Evolutionary conservation across 2,113 vertebrate genomes (phyloP), one percentile per base, ranked within the genome.

Genomic region (Thinocorus orbignyianus): DNA sequence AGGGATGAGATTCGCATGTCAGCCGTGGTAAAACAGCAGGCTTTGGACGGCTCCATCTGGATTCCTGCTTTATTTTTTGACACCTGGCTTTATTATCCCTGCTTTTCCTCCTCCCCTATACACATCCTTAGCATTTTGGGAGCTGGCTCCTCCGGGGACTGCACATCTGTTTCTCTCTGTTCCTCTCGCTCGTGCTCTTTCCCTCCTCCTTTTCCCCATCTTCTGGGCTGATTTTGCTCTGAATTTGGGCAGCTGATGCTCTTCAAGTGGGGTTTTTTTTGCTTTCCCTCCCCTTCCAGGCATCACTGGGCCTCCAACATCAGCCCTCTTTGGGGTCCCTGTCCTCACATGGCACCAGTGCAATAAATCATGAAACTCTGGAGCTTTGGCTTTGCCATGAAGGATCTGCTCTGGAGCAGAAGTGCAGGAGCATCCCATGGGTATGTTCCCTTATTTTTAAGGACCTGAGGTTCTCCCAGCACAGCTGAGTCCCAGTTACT

Each of bases 1-100:
- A 88, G 89, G 68, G 69, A 73, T 31, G 72, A 79, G 76, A 73
- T 80, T 44, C 2, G 0, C 31, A 1, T 5, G 4, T 94, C 92
- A 41, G 6, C 30, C 11, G 0, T 68, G 10, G 86, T 68, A 25
- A 2, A 83, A 13, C 88, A 48, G 86, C 82, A 26, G 94, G 92
- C 39, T 58, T 52, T 39, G 93, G 88, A 88, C 8, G 44, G 80
- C 85, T 82, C 97, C 97, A 96, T 97, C 97, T 96, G 97, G 91
- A 93, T 93, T 48, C 95, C 60, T 81, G 92, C 94, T 90, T 44
- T 1, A 7, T 57, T 96, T 88, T 65, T 57, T 5, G 1, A 13
- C 0, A 10, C 55, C 46, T 71, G 87, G 9, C 68, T 94, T 73
- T 73, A 39, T 93, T 88, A 90, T 88, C 79, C 49, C 17, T 3